A percentile compares a stretch with the other conserved stretches of the same genome.
phyloP scores from a whole-genome alignment of 1,140 invertebrate genomes.

The Neodiprion virginianus region DNA sequence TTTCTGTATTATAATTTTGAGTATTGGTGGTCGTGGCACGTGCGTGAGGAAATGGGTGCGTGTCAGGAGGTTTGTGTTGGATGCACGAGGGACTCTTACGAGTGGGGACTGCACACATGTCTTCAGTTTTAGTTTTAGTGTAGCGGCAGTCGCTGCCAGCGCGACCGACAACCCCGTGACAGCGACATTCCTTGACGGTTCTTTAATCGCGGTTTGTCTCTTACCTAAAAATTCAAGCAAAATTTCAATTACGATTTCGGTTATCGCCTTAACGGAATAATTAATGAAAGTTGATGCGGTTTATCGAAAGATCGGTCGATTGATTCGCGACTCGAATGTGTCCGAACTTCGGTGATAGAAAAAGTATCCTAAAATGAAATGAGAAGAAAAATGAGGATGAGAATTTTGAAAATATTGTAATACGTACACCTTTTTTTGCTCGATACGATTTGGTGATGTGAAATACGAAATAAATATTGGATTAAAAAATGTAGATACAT shows the following conservation, averaged over 20 bases:
- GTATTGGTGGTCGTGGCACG: background rate
- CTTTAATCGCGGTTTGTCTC: background rate
- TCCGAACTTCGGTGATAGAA: background rate
- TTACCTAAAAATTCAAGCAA: background rate
- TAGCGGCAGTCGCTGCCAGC: slow-evolving; percentile 42
- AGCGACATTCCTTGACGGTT: background rate
- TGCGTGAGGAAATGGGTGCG: background rate
- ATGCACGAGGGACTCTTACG: slow-evolving; percentile 20
- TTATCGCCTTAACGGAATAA: background rate
- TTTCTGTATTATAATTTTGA: background rate
- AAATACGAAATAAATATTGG: no score
- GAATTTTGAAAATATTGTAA: no score
- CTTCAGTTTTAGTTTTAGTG: slow-evolving; percentile 52
- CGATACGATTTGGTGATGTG: no score
- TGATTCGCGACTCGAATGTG: background rate
- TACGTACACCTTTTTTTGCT: no score
- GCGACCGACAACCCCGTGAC: slow-evolving; percentile 23
- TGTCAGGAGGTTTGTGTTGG: background rate
- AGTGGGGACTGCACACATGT: slow-evolving; percentile 49
- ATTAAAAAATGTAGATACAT: no score
- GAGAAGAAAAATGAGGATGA: no score
- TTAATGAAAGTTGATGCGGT: background rate
- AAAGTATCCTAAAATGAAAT: background rate
- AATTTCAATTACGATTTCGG: background rate
- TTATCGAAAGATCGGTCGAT: background rate